phyloP scores from a whole-genome alignment of 1,140 invertebrate genomes.

The Ylistrum balloti region DNA sequence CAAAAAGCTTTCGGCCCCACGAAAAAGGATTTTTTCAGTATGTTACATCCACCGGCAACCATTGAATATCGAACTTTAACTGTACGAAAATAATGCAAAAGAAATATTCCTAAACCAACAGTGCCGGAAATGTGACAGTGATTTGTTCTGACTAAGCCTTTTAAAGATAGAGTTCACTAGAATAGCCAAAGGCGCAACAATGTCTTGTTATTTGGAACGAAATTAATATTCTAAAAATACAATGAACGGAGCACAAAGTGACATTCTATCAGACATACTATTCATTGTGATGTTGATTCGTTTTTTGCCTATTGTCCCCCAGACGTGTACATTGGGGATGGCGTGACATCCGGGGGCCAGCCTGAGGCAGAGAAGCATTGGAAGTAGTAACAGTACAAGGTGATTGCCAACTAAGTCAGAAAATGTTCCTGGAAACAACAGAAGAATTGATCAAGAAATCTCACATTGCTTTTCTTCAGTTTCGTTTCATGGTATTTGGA shows the following conservation, averaged over 20 bases:
- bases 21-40: too few relatives aligned
- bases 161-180: too few relatives aligned
- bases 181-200: background rate
- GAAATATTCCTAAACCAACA: too few relatives aligned
- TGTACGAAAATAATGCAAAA: too few relatives aligned
- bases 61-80: too few relatives aligned
- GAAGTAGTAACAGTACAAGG: background rate
- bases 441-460: background rate
- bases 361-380: background rate
- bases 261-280: background rate
- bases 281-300: constrained; percentile 5
- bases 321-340: background rate
- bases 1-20: too few relatives aligned
- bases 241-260: background rate
- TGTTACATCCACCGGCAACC: too few relatives aligned
- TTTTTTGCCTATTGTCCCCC: background rate
- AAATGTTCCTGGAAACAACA: background rate
- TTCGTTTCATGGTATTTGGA: too few relatives aligned
- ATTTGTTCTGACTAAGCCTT: too few relatives aligned
- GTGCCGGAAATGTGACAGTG: too few relatives aligned
- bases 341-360: background rate
- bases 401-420: background rate
- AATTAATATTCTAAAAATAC: constrained; percentile 40
- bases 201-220: background rate
- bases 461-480: too few relatives aligned